phyloP scores from a whole-genome alignment of 2,113 vertebrate genomes.

The Pipa parva region DNA sequence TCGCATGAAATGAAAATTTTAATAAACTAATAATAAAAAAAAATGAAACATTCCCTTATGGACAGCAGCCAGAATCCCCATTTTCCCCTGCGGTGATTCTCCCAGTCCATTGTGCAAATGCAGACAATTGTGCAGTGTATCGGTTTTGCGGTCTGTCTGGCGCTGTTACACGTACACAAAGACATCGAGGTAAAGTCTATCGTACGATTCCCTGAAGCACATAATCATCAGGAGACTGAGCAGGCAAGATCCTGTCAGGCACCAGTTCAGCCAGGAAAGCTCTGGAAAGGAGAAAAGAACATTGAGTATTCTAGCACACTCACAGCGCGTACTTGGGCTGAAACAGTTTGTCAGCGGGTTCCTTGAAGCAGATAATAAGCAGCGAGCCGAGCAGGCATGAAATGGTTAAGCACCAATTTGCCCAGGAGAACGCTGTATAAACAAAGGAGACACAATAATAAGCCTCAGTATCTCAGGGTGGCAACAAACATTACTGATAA shows the following conservation, averaged over 20 bases:
- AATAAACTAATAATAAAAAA: no score
- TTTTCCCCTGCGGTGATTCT: neutral
- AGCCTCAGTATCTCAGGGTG: no score
- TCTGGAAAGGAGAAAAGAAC: conserved; percentile 67
- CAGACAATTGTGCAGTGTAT: conserved; percentile 45
- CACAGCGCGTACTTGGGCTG: conserved; percentile 47
- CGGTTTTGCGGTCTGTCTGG: conserved; percentile 40
- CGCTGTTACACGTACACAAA: conserved; percentile 81
- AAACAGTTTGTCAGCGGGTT: conserved; percentile 93
- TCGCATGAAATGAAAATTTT: no score
- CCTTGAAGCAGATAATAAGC: conserved; percentile 90
- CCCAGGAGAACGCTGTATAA: conserved; percentile 84
- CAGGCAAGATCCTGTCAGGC: conserved; percentile 87
- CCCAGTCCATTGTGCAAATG: conserved; percentile 23
- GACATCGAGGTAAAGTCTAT: conserved; percentile 95
- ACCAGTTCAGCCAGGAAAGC: conserved; percentile 97
- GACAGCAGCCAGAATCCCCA: no score
- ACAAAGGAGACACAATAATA: conserved; percentile 41
- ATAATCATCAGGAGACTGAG: conserved; percentile 91
- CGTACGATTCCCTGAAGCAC: conserved; percentile 95
- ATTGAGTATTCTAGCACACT: conserved; percentile 9
- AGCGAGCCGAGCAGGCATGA: conserved; percentile 90
- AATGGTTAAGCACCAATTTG: conserved; percentile 92
- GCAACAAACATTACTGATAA: no score
- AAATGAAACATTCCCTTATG: no score